Percentiles rank a stretch among this genome's conserved stretches.
phyloP scores from a whole-genome alignment of 1,140 invertebrate genomes.

The Leucophenga varia region DNA sequence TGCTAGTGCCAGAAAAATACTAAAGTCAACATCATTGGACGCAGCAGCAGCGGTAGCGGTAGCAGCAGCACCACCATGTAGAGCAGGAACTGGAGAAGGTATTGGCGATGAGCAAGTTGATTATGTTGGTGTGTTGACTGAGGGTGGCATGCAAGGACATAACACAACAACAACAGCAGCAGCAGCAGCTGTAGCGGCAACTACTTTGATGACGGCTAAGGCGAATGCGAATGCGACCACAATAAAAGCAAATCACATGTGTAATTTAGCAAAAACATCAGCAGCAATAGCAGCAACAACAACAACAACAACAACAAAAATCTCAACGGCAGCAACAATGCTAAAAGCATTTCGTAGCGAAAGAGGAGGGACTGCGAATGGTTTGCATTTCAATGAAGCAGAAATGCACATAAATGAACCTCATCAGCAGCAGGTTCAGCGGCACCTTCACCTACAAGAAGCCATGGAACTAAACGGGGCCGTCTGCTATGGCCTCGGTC shows the following conservation, averaged over 20 bases:
- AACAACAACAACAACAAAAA: no score
- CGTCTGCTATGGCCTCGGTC: slow-evolving; percentile 6
- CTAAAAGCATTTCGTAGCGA: background rate
- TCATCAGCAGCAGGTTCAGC: slow-evolving; percentile 22
- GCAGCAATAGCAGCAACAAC: no score
- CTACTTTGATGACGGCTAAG: slow-evolving; percentile 10
- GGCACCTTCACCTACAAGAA: slow-evolving; percentile 19
- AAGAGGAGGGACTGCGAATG: background rate
- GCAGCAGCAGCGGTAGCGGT: slow-evolving; percentile 4
- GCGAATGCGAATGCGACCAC: slow-evolving; percentile 8
- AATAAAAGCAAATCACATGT: slow-evolving; percentile 30
- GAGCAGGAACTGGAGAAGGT: no score
- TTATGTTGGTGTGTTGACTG: no score
- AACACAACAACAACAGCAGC: slow-evolving; percentile 7
- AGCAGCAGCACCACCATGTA: background rate
- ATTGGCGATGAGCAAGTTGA: background rate
- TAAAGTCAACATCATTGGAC: slow-evolving; percentile 37
- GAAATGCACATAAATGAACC: slow-evolving; percentile 23
- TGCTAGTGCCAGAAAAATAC: slow-evolving; percentile 14
- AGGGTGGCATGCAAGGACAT: slow-evolving; percentile 3
- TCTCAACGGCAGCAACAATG: background rate
- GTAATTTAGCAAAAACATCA: background rate
- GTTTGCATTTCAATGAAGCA: slow-evolving; percentile 16
- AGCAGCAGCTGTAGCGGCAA: slow-evolving; percentile 26
- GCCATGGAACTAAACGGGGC: slow-evolving; percentile 5